phyloP scores from a whole-genome alignment of 2,113 vertebrate genomes.

The Catagonus wagneri region DNA sequence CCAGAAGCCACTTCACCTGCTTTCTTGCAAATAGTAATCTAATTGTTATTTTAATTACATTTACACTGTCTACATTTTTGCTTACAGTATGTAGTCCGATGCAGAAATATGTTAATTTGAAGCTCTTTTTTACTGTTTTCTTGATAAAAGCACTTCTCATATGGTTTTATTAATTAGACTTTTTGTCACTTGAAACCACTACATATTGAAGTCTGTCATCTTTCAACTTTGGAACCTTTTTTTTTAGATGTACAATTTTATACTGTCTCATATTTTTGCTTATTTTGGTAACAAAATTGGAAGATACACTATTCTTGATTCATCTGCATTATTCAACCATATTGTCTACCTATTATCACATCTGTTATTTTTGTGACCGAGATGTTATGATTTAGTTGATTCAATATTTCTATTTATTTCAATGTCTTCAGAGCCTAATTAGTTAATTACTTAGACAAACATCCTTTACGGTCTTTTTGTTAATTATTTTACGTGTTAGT shows the following conservation, averaged over 20 bases:
- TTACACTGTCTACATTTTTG: neutral
- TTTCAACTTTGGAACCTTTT: neutral
- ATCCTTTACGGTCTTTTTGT: neutral
- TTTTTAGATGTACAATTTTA: neutral
- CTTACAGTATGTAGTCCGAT: neutral
- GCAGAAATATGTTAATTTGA: slow-evolving; percentile 9
- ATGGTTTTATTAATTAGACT: neutral
- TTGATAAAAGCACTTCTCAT: neutral
- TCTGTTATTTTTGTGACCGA: slow-evolving; percentile 21
- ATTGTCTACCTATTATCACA: neutral
- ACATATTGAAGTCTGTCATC: neutral
- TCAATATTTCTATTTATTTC: slow-evolving; percentile 19
- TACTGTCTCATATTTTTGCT: neutral
- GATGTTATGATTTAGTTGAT: neutral
- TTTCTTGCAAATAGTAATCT: slow-evolving; percentile 19
- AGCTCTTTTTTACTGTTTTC: neutral
- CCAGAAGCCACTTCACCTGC: slow-evolving; percentile 7
- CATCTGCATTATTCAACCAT: neutral
- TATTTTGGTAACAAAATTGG: neutral
- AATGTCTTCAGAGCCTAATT: neutral
- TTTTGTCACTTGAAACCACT: neutral
- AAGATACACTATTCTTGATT: neutral
- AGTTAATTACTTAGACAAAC: neutral
- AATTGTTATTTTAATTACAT: slow-evolving; percentile 15
- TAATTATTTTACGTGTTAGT: neutral